Conservation (phyloP, 2,797 vertebrate genomes). For the Chaenodraco wilsoni region DNA sequence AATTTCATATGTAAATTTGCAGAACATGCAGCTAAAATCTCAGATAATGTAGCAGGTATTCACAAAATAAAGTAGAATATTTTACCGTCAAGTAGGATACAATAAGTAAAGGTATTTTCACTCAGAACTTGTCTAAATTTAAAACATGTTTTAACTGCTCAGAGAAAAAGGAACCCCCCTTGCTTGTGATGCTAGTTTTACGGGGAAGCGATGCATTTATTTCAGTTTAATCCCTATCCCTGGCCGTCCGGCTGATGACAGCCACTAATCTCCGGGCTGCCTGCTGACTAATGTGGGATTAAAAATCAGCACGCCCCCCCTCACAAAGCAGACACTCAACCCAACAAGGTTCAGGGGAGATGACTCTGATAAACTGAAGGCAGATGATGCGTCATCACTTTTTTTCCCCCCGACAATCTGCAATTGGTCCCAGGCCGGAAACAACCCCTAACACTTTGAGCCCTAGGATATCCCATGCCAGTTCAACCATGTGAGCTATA, state of each 20-base stretch:
- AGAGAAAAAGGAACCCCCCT: neutral
- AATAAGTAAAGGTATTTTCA: neutral
- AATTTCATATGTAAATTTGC: too few species aligned
- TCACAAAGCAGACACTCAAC: conserved; percentile 42
- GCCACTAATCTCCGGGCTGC: conserved; percentile 69
- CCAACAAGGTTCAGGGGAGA: conserved; percentile 23
- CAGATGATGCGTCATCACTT: neutral
- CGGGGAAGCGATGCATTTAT: conserved; percentile 59
- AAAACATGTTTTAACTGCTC: conserved; percentile 15
- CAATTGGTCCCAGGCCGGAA: too few species aligned
- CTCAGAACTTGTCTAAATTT: conserved; percentile 6
- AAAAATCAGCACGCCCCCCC: conserved; percentile 41
- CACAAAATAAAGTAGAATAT: too few species aligned
- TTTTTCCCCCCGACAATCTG: neutral
- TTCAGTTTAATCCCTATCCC: conserved; percentile 63
- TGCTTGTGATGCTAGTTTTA: conserved; percentile 46
- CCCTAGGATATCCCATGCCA: too few species aligned
- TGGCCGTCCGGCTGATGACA: conserved; percentile 61
- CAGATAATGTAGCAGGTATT: too few species aligned
- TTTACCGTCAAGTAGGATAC: too few species aligned
- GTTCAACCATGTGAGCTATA: too few species aligned
- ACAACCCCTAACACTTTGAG: too few species aligned
- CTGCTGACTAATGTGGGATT: conserved; percentile 69
- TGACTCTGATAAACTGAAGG: conserved; percentile 14
- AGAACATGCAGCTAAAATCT: too few species aligned